phyloP scores from a whole-genome alignment of 2,113 vertebrate genomes.

The Aptenodytes patagonicus region DNA sequence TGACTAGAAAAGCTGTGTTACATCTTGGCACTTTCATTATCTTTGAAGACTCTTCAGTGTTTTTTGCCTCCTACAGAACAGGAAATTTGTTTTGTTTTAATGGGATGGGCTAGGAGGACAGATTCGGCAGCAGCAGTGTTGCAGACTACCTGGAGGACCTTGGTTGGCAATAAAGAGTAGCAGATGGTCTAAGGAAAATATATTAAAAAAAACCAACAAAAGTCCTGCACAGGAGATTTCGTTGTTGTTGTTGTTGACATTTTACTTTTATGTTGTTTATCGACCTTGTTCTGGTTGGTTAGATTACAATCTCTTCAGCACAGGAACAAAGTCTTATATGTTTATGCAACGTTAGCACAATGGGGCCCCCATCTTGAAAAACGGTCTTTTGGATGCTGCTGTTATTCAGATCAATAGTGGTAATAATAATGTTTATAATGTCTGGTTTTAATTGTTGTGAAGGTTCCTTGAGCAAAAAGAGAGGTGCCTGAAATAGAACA shows the following conservation, averaged over 20 bases:
- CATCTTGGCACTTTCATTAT: not conserved
- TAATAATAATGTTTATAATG: not conserved
- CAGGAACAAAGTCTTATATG: not conserved
- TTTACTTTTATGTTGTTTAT: conserved; percentile 8
- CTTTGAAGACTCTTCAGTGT: not conserved
- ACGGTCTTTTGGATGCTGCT: not conserved
- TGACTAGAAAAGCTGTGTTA: not conserved
- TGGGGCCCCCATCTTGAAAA: not conserved
- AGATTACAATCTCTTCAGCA: not conserved
- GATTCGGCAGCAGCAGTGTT: not conserved
- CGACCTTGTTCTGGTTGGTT: not conserved
- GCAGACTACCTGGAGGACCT: not conserved
- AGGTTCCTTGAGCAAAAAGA: not conserved
- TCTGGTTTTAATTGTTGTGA: not conserved
- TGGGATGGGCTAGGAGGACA: not conserved
- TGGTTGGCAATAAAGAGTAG: not conserved
- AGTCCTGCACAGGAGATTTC: not conserved
- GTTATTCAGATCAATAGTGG: not conserved
- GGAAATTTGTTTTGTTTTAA: not conserved
- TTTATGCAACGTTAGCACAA: not conserved
- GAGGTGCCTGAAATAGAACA: not conserved
- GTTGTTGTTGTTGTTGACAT: not conserved
- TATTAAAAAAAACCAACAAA: not conserved
- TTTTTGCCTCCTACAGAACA: not conserved
- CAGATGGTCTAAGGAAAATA: not conserved